phyloP scores from a whole-genome alignment of 2,888 invertebrate genomes.

The Eustalomyia histrio region DNA sequence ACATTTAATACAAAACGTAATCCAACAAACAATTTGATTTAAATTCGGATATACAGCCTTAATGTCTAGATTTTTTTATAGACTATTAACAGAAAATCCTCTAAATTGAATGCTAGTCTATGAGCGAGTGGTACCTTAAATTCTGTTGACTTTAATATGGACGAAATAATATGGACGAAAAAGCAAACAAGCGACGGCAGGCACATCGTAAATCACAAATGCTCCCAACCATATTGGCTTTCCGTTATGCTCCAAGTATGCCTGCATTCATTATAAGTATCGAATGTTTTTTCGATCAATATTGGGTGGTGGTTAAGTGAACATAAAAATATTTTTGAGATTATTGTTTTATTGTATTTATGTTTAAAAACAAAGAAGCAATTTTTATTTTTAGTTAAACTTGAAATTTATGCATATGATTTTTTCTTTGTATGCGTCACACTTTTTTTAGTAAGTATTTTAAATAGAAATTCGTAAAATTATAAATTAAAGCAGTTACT shows the following conservation, averaged over 20 bases:
- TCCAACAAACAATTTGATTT: neutral
- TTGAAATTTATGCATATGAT: no score
- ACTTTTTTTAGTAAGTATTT: no score
- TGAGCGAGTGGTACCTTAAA: neutral
- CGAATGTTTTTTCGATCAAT: neutral
- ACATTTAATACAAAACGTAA: neutral
- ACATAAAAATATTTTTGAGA: neutral
- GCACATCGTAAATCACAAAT: conserved; percentile 55
- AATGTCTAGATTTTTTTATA: neutral
- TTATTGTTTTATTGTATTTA: neutral
- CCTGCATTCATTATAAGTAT: conserved; percentile 19
- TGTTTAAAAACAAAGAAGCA: no score
- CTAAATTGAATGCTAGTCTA: no score
- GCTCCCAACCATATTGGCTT: conserved; percentile 16
- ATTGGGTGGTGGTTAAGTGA: neutral
- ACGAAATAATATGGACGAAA: neutral
- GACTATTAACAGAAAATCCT: neutral
- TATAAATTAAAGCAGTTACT: neutral
- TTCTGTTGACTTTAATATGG: no score
- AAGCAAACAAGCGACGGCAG: conserved; percentile 31
- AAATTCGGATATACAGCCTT: neutral
- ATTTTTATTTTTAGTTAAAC: no score
- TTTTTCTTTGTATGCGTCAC: no score
- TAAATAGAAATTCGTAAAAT: no score
- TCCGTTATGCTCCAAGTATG: conserved; percentile 2